Conservation (phyloP, 2,113 vertebrate genomes). For the Triplophysa rosa region DNA sequence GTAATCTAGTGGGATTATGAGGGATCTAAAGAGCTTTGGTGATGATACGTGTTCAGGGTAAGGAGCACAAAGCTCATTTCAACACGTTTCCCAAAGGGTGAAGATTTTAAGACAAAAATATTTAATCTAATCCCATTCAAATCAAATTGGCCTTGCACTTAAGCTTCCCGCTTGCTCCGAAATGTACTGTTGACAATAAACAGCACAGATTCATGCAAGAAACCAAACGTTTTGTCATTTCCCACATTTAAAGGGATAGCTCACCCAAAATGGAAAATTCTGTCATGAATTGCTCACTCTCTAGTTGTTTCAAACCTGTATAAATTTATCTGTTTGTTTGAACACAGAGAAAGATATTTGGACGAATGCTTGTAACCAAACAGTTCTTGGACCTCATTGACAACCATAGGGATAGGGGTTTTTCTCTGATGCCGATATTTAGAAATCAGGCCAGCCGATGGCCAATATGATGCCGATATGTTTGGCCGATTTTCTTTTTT, state of each 20-base stretch:
- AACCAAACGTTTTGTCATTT: conserved; percentile 13
- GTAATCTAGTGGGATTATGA: conserved; percentile 32
- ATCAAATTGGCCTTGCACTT: background rate
- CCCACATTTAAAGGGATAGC: conserved; percentile 30
- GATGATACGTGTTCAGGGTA: background rate
- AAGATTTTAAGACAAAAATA: conserved; percentile 9
- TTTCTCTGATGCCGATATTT: too few species aligned
- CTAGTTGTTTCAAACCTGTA: too few species aligned
- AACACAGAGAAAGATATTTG: too few species aligned
- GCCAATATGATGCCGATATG: too few species aligned
- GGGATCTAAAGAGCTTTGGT: conserved; percentile 16
- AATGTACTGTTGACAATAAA: background rate
- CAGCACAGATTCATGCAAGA: background rate
- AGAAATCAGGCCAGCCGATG: too few species aligned
- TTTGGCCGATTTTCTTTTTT: too few species aligned
- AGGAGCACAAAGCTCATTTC: background rate
- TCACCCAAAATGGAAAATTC: too few species aligned
- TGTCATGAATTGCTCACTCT: too few species aligned
- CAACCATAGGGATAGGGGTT: too few species aligned
- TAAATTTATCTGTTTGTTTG: too few species aligned
- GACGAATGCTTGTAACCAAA: too few species aligned
- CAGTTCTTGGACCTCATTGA: too few species aligned
- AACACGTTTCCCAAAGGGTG: conserved; percentile 14
- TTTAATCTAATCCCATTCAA: conserved; percentile 1
- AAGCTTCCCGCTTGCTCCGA: background rate